Evolutionary conservation across 2,113 vertebrate genomes (phyloP), one percentile per base, ranked within the genome.

Genomic region (Falcunculus frontatus): DNA sequence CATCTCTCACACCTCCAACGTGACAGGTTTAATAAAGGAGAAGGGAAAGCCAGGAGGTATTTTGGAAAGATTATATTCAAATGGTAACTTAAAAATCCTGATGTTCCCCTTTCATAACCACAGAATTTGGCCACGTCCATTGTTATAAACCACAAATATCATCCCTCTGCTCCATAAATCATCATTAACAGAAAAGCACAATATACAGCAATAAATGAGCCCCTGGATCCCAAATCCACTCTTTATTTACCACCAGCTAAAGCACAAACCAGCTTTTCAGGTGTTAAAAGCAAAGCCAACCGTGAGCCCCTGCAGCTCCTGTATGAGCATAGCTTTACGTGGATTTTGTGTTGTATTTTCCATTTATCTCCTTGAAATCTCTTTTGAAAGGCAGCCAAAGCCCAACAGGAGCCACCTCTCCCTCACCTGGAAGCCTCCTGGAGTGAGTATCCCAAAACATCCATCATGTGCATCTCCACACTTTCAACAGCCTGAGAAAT

Each of bases 331-430:
- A 68, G 15, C 37, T 20, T 68, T 4, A 23, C 0, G 14, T 6
- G 8, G 32, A 2, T 11, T 75, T 39, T 18, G 53, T 4, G 55
- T 37, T 29, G 21, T 7, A 1, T 64, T 91, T 81, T 44, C 68
- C 70, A 44, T 74, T 65, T 56, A 82, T 91, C 87, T 70, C 13
- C 75, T 64, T 9, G 23, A 39, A 65, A 74, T 46, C 62, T 57
- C 84, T 67, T 86, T 7, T 83, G 95, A 96, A 93, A 92, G 0
- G 35, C 90, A 67, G 93, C 94, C 94, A 96, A 91, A 63, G 46
- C 35, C 56, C 84, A 89, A 70, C 6, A n/a, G 35, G 22, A 68
- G 86, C 9, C 53, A 44, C 30, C 52, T 74, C 53, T 62, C 49
- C 6, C 89, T 77, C 84, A 84, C 95, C 90, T 70, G 87, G 72